phyloP scores from a whole-genome alignment of 1,140 invertebrate species.

The Nebria ingens region DNA sequence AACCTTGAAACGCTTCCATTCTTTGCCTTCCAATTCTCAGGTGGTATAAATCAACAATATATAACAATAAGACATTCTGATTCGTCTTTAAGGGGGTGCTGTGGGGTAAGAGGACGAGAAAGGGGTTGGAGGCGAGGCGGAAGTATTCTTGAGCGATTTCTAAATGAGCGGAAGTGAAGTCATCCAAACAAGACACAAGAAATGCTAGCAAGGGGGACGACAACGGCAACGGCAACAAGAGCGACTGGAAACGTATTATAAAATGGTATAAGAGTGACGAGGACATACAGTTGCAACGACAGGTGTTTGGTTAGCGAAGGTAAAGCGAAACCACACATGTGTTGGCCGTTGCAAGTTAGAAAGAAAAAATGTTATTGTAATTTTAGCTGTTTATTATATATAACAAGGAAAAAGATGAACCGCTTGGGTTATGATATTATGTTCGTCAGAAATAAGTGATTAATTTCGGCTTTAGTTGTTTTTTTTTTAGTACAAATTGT shows the following conservation, averaged over 20 bases:
- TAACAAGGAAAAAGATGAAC: too few species aligned
- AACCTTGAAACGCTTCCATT: too few species aligned
- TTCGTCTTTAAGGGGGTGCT: too few species aligned
- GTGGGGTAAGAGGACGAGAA: too few species aligned
- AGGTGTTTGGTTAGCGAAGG: not conserved
- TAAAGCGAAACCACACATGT: not conserved
- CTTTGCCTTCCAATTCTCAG: not conserved
- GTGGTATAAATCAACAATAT: not conserved
- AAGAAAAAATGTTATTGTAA: too few species aligned
- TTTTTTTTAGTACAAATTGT: too few species aligned
- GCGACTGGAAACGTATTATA: not conserved
- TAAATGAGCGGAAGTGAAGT: conserved; percentile 4
- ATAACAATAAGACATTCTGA: not conserved
- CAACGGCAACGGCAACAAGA: not conserved
- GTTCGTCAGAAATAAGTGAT: too few species aligned
- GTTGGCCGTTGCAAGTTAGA: not conserved
- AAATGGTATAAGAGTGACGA: not conserved
- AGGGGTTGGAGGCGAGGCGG: not conserved
- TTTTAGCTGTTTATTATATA: too few species aligned
- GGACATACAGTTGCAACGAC: not conserved
- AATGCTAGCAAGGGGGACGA: not conserved
- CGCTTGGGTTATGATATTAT: too few species aligned
- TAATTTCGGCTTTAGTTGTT: too few species aligned
- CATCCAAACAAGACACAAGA: not conserved
- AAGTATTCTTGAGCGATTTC: conserved; percentile 7